Evolutionary conservation across 2,113 vertebrate genomes (phyloP), one percentile per base, ranked within the genome.

Genomic region (Orientallactaga bullata): DNA sequence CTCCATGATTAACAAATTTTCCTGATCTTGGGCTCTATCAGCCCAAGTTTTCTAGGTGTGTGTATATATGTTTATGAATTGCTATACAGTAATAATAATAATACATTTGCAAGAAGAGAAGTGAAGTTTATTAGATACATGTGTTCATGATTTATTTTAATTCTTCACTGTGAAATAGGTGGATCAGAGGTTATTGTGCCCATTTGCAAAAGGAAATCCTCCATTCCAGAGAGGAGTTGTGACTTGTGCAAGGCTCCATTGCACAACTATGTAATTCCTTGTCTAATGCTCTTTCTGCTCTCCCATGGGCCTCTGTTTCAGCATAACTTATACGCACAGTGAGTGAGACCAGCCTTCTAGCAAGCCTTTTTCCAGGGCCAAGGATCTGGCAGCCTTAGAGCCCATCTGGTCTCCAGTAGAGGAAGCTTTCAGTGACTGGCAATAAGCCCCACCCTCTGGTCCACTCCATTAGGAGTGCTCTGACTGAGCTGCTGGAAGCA

Each of bases 401-500:
- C 32, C 72, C 95, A 95, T 96, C 83, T 96, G 95, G 84, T 94
- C 83, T 90, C 89, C 80, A 94, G 89, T 83, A 65, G 89, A 88
- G 73, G 68, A 96, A 90, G 79, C 91, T 95, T 94, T 96, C 92
- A 93, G 84, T 92, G 91, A 94, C 77, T 95, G 91, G 91, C 32
- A 68, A 83, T 69, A 95, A 86, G 84, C 87, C 92, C 9, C 87
- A 90, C 76, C 72, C 80, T 94, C 71, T 32, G 88, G 74, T 89
- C 61, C 76, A 76, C 58, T 94, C 91, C 89, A 96, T 95, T 95
- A 95, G 35, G 84, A 95, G 85, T 68, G 63, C 88, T 96, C 89
- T 95, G 66, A 85, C 85, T 96, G 86, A 95, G 95, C 89, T 94
- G 87, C 92, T 95, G 86, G 87, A 95, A 89, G 35, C 95, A 95